Percentiles rank a stretch among this genome's conserved stretches.
Evolutionary conservation across 1,140 invertebrate species (phyloP).

Genomic region (Bombus waltoni): DNA sequence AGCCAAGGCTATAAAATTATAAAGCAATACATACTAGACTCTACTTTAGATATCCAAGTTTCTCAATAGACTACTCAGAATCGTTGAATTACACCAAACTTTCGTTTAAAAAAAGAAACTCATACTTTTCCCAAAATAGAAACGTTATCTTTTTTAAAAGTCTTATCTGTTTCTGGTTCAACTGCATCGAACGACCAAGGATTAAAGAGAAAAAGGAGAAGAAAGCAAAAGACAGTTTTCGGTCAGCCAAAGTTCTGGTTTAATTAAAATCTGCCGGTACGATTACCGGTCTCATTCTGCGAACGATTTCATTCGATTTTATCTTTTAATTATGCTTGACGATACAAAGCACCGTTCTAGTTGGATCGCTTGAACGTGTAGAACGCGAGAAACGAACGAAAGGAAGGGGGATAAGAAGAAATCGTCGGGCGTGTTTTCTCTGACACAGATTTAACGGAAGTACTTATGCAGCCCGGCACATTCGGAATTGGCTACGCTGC

Average conservation of each 20-base stretch:
- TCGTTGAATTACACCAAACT: no score
- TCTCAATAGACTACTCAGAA: no score
- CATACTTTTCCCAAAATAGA: no score
- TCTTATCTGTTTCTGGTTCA: no score
- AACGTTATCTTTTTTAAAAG: no score
- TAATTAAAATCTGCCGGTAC: background rate
- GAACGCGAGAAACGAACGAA: background rate
- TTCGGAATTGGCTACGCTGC: constrained; percentile 21
- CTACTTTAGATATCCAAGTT: no score
- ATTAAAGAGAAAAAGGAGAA: background rate
- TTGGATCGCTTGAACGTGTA: background rate
- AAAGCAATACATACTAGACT: no score
- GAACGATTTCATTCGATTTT: constrained; percentile 44
- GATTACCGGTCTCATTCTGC: background rate
- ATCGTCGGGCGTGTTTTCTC: constrained; percentile 34
- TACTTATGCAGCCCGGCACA: constrained; percentile 38
- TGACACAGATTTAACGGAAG: constrained; percentile 57
- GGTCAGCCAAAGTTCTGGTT: background rate
- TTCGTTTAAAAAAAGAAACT: no score
- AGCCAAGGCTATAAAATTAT: no score
- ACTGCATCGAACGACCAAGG: background rate
- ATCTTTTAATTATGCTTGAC: constrained; percentile 37
- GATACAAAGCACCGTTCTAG: constrained; percentile 21
- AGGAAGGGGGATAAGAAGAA: constrained; percentile 2
- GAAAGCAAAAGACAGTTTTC: background rate